Evolutionary conservation across 2,113 vertebrate genomes (phyloP).

Genomic region (Natator depressus): DNA sequence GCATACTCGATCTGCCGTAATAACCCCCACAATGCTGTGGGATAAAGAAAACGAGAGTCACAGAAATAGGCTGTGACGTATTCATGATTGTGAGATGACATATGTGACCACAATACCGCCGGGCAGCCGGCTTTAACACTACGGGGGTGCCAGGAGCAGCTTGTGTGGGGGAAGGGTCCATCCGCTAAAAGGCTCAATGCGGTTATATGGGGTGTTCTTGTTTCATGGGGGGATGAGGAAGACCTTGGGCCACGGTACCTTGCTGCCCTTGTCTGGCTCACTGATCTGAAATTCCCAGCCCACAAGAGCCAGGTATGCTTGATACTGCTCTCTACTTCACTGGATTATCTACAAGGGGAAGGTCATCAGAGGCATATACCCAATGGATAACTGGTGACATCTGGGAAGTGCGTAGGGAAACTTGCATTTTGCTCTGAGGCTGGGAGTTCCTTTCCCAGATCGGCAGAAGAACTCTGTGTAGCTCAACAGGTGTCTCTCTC

Average conservation of each 20-base stretch:
- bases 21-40: rapidly evolving
- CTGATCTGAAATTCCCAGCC: background rate
- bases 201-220: background rate
- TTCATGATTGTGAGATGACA: background rate
- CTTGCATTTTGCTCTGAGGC: background rate
- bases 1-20: background rate
- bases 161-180: background rate
- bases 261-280: background rate
- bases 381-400: background rate
- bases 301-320: background rate
- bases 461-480: background rate
- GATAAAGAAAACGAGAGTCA: background rate
- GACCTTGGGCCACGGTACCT: no score
- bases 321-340: background rate
- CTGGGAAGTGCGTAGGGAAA: background rate
- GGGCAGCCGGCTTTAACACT: background rate
- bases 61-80: background rate
- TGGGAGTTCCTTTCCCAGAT: background rate
- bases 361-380: no score
- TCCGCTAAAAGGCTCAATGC: background rate
- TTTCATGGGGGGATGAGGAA: background rate
- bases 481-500: background rate
- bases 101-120: background rate
- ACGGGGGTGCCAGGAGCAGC: background rate
- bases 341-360: background rate